Evolutionary conservation across 2,888 invertebrate genomes (phyloP).

Genomic region (Branchipolynoe longqiensis): DNA sequence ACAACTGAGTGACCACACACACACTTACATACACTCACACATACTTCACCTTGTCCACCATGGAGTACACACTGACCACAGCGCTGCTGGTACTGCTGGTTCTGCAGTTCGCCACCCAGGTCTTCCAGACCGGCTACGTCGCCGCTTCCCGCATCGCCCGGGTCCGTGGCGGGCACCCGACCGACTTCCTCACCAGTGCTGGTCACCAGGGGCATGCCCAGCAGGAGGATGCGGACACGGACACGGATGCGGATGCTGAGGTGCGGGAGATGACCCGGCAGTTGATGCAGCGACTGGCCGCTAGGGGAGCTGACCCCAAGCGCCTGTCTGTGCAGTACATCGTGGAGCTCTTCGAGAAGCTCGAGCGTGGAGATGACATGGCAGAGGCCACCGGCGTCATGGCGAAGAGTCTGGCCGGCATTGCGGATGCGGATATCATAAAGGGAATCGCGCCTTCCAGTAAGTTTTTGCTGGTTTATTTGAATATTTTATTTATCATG

Average conservation of each 20-base stretch:
- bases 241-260: neutral
- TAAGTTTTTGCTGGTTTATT: constrained; percentile 61
- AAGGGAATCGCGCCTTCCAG: constrained; percentile 73
- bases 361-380: constrained; percentile 69
- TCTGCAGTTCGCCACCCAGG: neutral
- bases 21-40: neutral
- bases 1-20: too few relatives aligned
- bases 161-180: constrained; percentile 5
- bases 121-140: too few relatives aligned
- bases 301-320: constrained; percentile 27
- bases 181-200: constrained; percentile 36
- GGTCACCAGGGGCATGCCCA: too few relatives aligned
- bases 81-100: neutral
- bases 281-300: constrained; percentile 35
- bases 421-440: constrained; percentile 72
- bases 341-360: constrained; percentile 72
- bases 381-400: constrained; percentile 66
- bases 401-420: constrained; percentile 43
- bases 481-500: neutral
- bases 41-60: neutral
- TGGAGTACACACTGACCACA: neutral
- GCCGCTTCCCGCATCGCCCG: neutral
- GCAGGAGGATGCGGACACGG: too few relatives aligned
- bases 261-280: constrained; percentile 9
- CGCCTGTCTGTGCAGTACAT: constrained; percentile 81